Percentiles rank a stretch among this genome's conserved stretches.
Conservation (phyloP, 2,113 vertebrate genomes). For the Gopherus flavomarginatus region DNA sequence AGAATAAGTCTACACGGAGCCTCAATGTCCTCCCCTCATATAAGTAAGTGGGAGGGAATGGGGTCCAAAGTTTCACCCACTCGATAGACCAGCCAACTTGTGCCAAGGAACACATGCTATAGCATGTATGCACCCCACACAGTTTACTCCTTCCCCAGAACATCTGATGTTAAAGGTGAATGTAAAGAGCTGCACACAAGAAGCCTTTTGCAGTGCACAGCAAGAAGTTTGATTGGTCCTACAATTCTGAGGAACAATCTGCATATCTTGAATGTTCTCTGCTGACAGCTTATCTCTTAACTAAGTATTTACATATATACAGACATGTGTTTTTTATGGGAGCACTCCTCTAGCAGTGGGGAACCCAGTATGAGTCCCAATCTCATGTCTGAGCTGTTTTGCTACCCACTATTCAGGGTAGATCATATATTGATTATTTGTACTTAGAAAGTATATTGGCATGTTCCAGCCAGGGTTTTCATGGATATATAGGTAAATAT, state of each 20-base stretch:
- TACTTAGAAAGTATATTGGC: accelerated
- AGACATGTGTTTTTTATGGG: background rate
- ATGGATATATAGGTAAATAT: background rate
- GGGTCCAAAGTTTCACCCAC: background rate
- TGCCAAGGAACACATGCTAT: accelerated
- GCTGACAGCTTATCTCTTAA: background rate
- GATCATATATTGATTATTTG: background rate
- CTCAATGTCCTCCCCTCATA: background rate
- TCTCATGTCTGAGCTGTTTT: background rate
- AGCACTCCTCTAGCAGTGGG: background rate
- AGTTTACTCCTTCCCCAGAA: accelerated
- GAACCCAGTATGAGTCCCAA: background rate
- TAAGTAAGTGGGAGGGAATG: too few species aligned
- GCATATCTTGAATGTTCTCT: background rate
- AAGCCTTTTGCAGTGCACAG: background rate
- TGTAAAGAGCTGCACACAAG: background rate
- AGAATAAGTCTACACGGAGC: background rate
- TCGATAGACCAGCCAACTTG: background rate
- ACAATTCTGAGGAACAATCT: background rate
- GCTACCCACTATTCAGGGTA: background rate
- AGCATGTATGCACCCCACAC: background rate
- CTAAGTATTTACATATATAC: background rate
- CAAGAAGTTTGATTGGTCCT: background rate
- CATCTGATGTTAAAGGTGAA: background rate
- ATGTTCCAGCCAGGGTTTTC: background rate